A percentile compares a stretch with the other conserved stretches of the same genome.
Conservation (phyloP, 2,113 vertebrate genomes). For the Charadrius vociferus region DNA sequence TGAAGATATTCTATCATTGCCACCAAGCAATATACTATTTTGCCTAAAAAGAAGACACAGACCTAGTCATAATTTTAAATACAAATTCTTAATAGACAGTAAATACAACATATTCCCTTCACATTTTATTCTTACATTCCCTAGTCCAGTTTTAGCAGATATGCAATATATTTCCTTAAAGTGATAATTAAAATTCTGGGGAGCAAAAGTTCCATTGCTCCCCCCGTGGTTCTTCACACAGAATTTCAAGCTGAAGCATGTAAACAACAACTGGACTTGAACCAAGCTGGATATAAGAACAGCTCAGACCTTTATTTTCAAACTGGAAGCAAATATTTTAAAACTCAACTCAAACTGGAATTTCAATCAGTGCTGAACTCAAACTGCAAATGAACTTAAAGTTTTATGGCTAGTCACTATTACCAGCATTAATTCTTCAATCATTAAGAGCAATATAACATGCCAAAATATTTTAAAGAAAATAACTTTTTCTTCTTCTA, state of each 20-base stretch:
- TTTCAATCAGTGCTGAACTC: background rate
- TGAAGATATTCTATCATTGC: slow-evolving; percentile 63
- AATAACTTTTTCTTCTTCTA: background rate
- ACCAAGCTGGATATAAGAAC: background rate
- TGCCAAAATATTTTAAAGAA: background rate
- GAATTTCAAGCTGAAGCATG: background rate
- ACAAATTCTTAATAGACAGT: background rate
- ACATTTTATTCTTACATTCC: background rate
- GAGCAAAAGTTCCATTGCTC: background rate
- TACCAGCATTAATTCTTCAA: background rate
- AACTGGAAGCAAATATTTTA: background rate
- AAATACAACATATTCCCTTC: background rate
- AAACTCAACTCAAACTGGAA: background rate
- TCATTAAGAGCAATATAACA: background rate
- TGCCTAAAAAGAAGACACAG: slow-evolving; percentile 73
- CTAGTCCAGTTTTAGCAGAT: background rate
- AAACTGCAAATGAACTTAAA: background rate
- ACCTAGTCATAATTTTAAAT: background rate
- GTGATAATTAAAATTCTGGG: background rate
- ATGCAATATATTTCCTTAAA: background rate
- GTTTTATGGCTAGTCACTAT: background rate
- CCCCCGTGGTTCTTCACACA: background rate
- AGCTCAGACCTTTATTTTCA: background rate
- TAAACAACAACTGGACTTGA: background rate
- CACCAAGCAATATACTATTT: slow-evolving; percentile 69